Base-by-base conservation (phyloP, 2,888 invertebrate species). In the Mimas tiliae region DNA sequence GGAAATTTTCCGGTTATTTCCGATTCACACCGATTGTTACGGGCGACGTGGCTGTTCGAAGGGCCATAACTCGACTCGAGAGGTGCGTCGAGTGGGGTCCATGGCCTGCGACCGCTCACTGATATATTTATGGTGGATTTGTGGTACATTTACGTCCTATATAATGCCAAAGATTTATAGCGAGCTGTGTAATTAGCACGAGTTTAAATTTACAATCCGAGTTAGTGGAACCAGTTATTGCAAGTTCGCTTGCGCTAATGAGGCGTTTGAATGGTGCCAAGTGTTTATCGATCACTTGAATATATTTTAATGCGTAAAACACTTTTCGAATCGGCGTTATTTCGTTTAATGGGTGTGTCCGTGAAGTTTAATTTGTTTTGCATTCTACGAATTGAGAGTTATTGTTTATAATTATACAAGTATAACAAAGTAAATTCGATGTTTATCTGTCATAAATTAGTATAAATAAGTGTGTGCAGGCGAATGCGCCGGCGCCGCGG, bases 1-100 rank as follows among this genome's bases (percentile, higher is more conserved):
- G 83, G 88, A 91, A 88, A 92, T 92, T 93, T 93, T 91, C 93
- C 90, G 90, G 90, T 89, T 89, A 90, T 93, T 93, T 92, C 88
- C 89, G 90, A 92, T 92, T 93, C 90, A 88, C 88, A 84, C 82
- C 87, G 89, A 91, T 91, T 89, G 93, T 89, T 88, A 87, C 81
- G 83, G 84, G 79, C 82, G 83, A 77, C 73, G 75, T 84, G 84
- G 84, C 81, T 84, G 83, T 87, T 86, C 82, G 78, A 75, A 83
- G 82, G 84, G 86, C 85, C 79, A 88, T 90, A 90, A 89, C 90
- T 90, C 79, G 81, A 76, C 67, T 73, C 78, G 76, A 76, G 80
- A 75, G 74, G 80, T 79, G 83, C 91, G 77, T 87, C 91, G 90
- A 85, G 92, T 93, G 91, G 79, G 93, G 93, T 93, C 92, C 83